Evolutionary conservation across 2,888 invertebrate genomes (phyloP).

Genomic region (Clostera curtula): DNA sequence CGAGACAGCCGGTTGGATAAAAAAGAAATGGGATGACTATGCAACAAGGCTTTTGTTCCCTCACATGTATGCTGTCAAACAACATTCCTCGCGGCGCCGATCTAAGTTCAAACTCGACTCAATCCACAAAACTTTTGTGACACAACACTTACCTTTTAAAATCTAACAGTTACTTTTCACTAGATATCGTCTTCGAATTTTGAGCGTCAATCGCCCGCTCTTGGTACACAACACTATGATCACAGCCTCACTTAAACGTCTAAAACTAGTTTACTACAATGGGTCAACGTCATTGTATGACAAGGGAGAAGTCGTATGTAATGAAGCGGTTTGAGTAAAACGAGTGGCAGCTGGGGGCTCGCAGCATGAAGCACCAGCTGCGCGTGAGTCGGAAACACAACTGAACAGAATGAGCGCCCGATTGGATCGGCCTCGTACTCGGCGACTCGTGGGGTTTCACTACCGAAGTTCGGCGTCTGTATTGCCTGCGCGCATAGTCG

Average conservation of each 20-base stretch:
- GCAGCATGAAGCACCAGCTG: constrained; percentile 59
- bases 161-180: constrained; percentile 65
- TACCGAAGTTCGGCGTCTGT: constrained; percentile 40
- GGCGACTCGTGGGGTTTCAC: constrained; percentile 42
- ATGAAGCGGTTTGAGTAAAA: constrained; percentile 48
- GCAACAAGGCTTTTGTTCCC: constrained; percentile 72
- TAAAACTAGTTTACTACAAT: constrained; percentile 34
- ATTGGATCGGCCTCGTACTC: constrained; percentile 52
- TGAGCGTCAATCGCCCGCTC: constrained; percentile 33
- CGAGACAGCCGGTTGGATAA: constrained; percentile 53
- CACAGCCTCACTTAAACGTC: constrained; percentile 44
- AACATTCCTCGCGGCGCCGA: constrained; percentile 69
- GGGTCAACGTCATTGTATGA: constrained; percentile 55
- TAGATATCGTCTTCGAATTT: constrained; percentile 43
- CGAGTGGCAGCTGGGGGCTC: constrained; percentile 50
- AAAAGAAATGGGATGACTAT: constrained; percentile 62
- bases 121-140: constrained; percentile 65
- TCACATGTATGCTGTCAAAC: constrained; percentile 72
- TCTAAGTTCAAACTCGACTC: constrained; percentile 66
- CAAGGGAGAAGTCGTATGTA: constrained; percentile 41
- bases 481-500: constrained; percentile 54
- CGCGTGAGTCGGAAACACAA: constrained; percentile 58
- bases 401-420: constrained; percentile 52
- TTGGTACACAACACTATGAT: constrained; percentile 46
- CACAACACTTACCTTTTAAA: constrained; percentile 68